Base-by-base conservation (phyloP, 92 coral and sea anemone genomes). In the Parazoanthus darwini region DNA sequence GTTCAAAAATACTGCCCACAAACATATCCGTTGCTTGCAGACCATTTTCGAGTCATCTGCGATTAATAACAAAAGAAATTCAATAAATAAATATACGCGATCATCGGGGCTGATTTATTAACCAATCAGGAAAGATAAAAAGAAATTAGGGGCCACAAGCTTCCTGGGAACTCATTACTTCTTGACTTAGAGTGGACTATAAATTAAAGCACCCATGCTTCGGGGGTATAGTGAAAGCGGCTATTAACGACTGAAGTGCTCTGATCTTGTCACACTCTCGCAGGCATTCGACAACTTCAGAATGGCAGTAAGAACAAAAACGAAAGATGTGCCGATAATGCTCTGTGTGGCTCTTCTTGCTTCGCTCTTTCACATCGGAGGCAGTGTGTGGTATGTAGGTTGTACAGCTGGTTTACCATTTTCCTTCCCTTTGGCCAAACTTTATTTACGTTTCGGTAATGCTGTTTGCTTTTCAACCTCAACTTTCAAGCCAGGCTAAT, bases 361-460 rank as follows among this genome's bases (percentile, higher is more conserved):
- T n/a, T 94, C 98, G 43, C 90, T 88, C 48, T 94, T 94, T 73
- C 98, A 94, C 81, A 93, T 90, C 54, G 93, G 98, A 78, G 96
- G 92, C 16, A 88, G 90, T 78, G 93, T 91, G 51, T 94, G 95
- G 98, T 94, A 78, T 89, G 96, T 89, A 82, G 89, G 87, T 78
- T 80, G 77, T 33, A 79, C 81, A 5, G 77, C 25, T 43, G 77
- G 74, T 79, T 70, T 85, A 63, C 16, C 77, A 16, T 39, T 88
- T 88, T 89, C 86, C 93, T 65, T 88, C 89, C 82, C 29, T 70
- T 35, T 20, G 18, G 89, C 80, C 80, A 76, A 70, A 46, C 43
- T 42, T 20, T 71, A 20, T 84, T 46, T 70, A 18, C 38, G 25
- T 43, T 26, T 44, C 54, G 39, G 11, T n/a, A 79, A 42, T 39